phyloP scores from a whole-genome alignment of 1,140 invertebrate species.

The Drosophila auraria region DNA sequence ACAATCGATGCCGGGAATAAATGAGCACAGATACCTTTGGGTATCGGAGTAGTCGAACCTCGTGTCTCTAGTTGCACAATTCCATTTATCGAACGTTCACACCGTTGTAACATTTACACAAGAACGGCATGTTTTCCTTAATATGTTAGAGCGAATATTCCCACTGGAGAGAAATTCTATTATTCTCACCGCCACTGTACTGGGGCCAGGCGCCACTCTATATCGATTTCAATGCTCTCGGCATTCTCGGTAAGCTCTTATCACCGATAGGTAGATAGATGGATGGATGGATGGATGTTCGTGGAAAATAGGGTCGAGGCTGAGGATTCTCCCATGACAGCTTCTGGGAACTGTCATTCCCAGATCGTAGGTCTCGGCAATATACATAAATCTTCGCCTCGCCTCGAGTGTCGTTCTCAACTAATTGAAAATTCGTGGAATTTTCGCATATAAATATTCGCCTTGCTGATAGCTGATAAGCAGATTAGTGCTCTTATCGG shows the following conservation, averaged over 20 bases:
- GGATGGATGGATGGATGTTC: constrained; percentile 4
- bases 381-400: not conserved
- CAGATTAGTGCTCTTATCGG: not conserved
- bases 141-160: too few relatives aligned
- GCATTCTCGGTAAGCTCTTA: constrained; percentile 1
- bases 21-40: not conserved
- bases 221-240: not conserved
- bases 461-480: not conserved
- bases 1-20: constrained; percentile 13
- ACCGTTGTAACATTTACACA: too few relatives aligned
- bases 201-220: too few relatives aligned
- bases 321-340: not conserved
- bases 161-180: not conserved
- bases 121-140: too few relatives aligned
- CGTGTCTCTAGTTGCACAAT: not conserved
- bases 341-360: not conserved
- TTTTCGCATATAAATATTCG: not conserved
- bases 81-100: not conserved
- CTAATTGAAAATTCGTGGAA: not conserved
- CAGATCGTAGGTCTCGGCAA: not conserved
- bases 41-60: not conserved
- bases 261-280: not conserved
- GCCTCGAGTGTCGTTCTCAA: not conserved
- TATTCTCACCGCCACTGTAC: not conserved
- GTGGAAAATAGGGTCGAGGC: not conserved